Evolutionary conservation across 2,113 vertebrate genomes (phyloP), one percentile per base, ranked within the genome.

Genomic region (Salvelinus sp.): DNA sequence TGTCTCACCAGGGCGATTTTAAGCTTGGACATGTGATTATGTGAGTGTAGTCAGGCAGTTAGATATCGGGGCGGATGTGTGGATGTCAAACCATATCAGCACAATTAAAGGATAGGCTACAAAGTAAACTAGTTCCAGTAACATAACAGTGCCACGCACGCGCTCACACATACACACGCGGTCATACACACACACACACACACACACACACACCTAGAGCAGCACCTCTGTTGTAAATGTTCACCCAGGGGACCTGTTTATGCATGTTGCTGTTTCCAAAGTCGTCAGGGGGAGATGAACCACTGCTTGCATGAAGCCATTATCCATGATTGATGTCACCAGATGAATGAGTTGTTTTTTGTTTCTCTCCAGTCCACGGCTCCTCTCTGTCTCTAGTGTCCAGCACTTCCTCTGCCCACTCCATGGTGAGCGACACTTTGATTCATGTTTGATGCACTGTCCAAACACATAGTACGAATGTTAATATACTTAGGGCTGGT

Each of bases 301-400:
- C 65, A n/a, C 27, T 33, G 16, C 64, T 13, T 14, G 14, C 25
- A 66, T 66, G 64, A 66, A 66, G 30, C 23, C 25, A 27, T 16
- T 10, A 44, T 10, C 9, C 9, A 44, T 44, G 30, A 44, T 44
- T 44, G 7, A 44, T 10, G 38, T 54, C 3, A 6, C 38, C 66
- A 38, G 28, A 68, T 6, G 14, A 68, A n/a, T 68, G 58, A 62
- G n/a, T n/a, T 4, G 20, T 22, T 14, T 69, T 13, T 22, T 48
- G 10, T 69, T 20, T 48, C n/a, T 38, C n/a, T 60, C 28, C 64
- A 80, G 79, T 80, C 33, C 74, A 80, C 14, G 74, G 79, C 14
- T 80, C 79, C 27, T 76, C 69, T 47, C 70, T 80, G 70, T 80
- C 79, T 7, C 65, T 76, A 64, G 74, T 76, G 16, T 80, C 79